Conservation (phyloP, 2,113 vertebrate genomes). For the Tachuris rubrigastra region DNA sequence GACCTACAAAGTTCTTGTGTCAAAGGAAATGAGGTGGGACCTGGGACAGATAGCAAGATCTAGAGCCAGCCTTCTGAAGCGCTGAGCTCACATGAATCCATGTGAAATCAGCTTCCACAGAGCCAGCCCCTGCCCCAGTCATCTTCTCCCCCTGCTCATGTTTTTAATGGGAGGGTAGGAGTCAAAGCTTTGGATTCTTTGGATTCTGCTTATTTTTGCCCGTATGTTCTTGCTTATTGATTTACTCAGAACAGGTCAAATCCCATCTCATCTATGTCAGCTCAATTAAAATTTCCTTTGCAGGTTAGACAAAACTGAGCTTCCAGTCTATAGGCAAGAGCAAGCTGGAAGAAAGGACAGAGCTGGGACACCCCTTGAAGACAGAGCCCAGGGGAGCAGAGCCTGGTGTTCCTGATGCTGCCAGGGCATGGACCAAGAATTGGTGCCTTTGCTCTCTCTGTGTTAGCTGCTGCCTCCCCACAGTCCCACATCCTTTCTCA, state of each 20-base stretch:
- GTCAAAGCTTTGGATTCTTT: neutral
- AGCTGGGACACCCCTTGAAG: neutral
- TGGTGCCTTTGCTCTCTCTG: neutral
- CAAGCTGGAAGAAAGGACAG: neutral
- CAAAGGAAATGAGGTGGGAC: neutral
- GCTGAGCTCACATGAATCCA: neutral
- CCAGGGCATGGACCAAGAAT: neutral
- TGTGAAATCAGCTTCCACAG: neutral
- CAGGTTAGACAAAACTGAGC: neutral
- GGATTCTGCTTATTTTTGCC: neutral
- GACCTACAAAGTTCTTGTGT: constrained; percentile 1
- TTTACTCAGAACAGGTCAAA: neutral
- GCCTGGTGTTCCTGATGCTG: neutral
- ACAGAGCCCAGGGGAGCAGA: neutral
- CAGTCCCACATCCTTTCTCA: neutral
- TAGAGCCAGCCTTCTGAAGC: neutral
- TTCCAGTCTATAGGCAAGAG: neutral
- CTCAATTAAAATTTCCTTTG: neutral
- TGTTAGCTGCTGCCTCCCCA: neutral
- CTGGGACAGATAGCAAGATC: neutral
- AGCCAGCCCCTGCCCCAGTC: neutral
- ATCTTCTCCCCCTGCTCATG: neutral
- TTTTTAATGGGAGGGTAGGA: neutral
- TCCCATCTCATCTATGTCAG: neutral
- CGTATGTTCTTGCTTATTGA: neutral